Evolutionary conservation across 1,140 invertebrate species (phyloP).

Genomic region (Neuroterus valhalla): DNA sequence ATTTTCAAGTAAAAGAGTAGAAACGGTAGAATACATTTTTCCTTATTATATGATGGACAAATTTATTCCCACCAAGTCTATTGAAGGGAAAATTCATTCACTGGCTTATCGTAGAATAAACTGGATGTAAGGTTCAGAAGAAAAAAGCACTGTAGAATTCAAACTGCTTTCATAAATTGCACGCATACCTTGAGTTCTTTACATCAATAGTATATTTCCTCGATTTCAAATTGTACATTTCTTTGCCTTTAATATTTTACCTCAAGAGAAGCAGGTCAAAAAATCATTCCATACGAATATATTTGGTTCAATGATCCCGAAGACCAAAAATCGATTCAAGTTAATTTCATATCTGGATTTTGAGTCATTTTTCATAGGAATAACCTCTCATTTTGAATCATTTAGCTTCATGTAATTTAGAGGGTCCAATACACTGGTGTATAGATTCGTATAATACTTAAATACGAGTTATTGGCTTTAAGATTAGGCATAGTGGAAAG

Average conservation of each 20-base stretch:
- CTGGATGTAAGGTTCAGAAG: too few relatives aligned
- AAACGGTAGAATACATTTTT: too few relatives aligned
- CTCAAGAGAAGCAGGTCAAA: not conserved
- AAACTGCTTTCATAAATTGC: slow-evolving; percentile 6
- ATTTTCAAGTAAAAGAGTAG: too few relatives aligned
- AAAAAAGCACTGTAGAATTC: not conserved
- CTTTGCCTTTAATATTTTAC: not conserved
- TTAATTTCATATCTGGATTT: not conserved
- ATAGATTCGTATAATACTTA: slow-evolving; percentile 13
- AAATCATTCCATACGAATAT: not conserved
- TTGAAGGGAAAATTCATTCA: too few relatives aligned
- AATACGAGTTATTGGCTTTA: slow-evolving; percentile 3
- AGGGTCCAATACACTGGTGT: slow-evolving; percentile 14
- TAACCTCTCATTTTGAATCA: not conserved
- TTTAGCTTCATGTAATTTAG: slow-evolving; percentile 7
- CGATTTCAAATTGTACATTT: not conserved
- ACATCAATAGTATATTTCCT: not conserved
- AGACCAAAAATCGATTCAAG: slow-evolving; percentile 5
- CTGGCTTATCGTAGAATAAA: too few relatives aligned
- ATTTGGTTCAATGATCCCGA: not conserved
- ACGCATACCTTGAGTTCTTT: slow-evolving; percentile 1
- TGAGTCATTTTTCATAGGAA: not conserved
- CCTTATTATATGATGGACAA: too few relatives aligned
- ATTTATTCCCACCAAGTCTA: too few relatives aligned
- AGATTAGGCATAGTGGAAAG: slow-evolving; percentile 45